A percentile compares a stretch with the other conserved stretches of the same genome.
Evolutionary conservation across 2,797 vertebrate genomes (phyloP).

Genomic region (Chrosomus eos): DNA sequence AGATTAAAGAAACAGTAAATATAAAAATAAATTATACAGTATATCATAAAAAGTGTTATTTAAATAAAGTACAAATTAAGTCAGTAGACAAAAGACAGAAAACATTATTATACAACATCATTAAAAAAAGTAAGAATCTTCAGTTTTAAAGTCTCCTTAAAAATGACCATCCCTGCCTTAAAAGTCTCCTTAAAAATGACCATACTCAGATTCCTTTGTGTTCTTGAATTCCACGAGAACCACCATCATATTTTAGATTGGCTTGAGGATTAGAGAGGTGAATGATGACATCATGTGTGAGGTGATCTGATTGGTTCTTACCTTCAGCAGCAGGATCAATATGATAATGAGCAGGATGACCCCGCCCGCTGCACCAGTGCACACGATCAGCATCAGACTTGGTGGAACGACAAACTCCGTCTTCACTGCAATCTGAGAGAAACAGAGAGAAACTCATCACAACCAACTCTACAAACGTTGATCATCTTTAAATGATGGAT

Average conservation of each 20-base stretch:
- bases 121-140: neutral
- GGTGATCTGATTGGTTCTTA: constrained; percentile 54
- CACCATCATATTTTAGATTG: neutral
- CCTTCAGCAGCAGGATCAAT: constrained; percentile 67
- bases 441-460: constrained; percentile 11
- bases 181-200: neutral
- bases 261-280: neutral
- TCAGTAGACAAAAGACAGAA: neutral
- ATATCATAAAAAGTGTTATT: neutral
- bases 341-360: constrained; percentile 68
- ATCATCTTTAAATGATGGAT: neutral
- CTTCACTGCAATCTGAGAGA: constrained; percentile 61
- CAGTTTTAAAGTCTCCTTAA: neutral
- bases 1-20: neutral
- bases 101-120: neutral
- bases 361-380: constrained; percentile 63
- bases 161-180: neutral
- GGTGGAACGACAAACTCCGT: constrained; percentile 65
- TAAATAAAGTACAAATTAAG: neutral
- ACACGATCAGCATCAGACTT: constrained; percentile 46
- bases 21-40: neutral
- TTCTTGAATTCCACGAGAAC: neutral
- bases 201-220: neutral
- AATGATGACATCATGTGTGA: neutral
- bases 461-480: neutral